A percentile compares a stretch with the other conserved stretches of the same genome.
phyloP scores from a whole-genome alignment of 2,888 invertebrate genomes.

The Coecobrya sp. region DNA sequence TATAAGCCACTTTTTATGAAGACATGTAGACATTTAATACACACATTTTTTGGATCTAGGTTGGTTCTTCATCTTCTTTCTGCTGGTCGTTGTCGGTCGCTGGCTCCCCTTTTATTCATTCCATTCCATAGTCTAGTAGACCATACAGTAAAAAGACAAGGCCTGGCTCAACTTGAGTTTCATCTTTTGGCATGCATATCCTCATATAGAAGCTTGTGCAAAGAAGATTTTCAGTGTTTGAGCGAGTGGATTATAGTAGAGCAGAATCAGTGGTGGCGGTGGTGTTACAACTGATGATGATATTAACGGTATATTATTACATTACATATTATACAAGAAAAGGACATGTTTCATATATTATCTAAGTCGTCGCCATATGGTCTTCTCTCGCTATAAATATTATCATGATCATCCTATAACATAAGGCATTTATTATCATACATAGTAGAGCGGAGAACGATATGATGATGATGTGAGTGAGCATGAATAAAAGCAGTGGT shows the following conservation, averaged over 20 bases:
- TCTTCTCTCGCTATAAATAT: not conserved
- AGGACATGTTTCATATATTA: constrained; percentile 18
- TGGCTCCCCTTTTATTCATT: constrained; percentile 25
- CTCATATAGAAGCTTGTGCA: not conserved
- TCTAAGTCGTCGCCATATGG: not conserved
- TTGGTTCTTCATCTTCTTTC: not conserved
- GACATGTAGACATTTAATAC: constrained; percentile 17
- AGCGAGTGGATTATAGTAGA: constrained; percentile 42
- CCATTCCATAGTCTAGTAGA: not conserved
- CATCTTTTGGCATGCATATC: constrained; percentile 55
- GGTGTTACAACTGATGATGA: constrained; percentile 2
- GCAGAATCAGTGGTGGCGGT: not conserved
- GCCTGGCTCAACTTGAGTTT: constrained; percentile 31
- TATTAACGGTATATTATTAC: constrained; percentile 57
- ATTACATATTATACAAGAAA: constrained; percentile 17
- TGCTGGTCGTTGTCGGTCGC: not conserved
- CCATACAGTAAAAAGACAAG: not conserved
- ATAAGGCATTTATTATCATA: not conserved
- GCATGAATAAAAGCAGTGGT: constrained; percentile 55
- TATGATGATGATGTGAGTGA: not conserved
- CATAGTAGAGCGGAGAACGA: not conserved
- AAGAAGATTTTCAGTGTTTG: not conserved
- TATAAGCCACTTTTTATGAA: not conserved
- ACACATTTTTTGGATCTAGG: constrained; percentile 44
- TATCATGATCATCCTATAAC: constrained; percentile 44